Evolutionary conservation across 2,113 vertebrate species (phyloP), one percentile per base, ranked within the genome.

Genomic region (Falco punctatus): DNA sequence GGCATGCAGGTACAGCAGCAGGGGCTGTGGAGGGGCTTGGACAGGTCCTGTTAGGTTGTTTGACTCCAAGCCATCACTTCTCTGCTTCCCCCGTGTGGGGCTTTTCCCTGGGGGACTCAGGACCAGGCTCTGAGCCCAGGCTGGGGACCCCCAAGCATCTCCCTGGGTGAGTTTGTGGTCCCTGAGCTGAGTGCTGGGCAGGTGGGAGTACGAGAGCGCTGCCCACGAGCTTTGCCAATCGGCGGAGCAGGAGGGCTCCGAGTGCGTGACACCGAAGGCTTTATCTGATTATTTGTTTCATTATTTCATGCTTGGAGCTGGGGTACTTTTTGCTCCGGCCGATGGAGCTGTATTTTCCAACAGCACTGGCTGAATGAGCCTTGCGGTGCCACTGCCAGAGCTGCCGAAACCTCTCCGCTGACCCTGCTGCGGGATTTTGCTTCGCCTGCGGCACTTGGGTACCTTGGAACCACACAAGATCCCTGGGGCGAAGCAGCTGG

Each of bases 1-100:
- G 44, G 11, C 6, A 11, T 5, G 28, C 9, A 8, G 24, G 61
- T 13, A 9, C 35, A 17, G 22, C 27, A 27, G 42, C 7, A 1
- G 13, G 46, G 33, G 21, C 19, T 11, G 18, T 20, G 21, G 55
- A 18, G 48, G 40, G 48, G 4, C 26, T 27, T 1, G 2, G 48
- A 5, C 0, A 6, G 33, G 15, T 35, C 54, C n/a, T 1, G 5
- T 32, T 0, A 3, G 13, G 61, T 21, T 2, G 0, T 27, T 73
- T 26, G 17, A 13, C 48, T 61, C 59, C 85, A 30, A 42, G 27
- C 30, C 35, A 5, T 55, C 16, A 1, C n/a, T 62, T 49, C 24
- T 24, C 6, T 20, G 9, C 52, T 61, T 69, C n/a, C 42, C 13
- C 2, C 5, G 4, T 0, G 3, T 11, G 44, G 7, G 66, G 38